Evolutionary conservation across 2,888 invertebrate genomes (phyloP), one percentile per base, ranked within the genome.

Genomic region (Busseola fusca): DNA sequence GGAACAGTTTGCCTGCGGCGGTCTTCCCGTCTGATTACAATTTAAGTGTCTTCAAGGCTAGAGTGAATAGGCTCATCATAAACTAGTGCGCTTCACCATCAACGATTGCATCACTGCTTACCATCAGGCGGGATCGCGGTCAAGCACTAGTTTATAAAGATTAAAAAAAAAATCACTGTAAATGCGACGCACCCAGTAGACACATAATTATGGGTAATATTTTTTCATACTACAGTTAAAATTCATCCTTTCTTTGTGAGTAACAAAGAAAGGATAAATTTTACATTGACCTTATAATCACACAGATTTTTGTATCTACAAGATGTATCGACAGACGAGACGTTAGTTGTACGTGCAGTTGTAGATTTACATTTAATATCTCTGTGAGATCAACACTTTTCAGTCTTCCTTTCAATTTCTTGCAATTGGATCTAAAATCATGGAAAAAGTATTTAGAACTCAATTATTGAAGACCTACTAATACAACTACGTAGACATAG

Each of bases 401-500:
- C 21, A 50, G 70, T 34, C n/a, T 59, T 69, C 40, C n/a, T 68
- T 48, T 27, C 2, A 42, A 42, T 59, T 57, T 40, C n/a, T 57
- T 30, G 45, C 18, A 40, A 58, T 48, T 68, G 6, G 12, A 40
- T 30, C 0, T 50, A 34, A 59, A 58, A 34, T 18, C 57, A 40
- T 50, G 10, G n/a, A 21, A 69, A 40, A 34, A n/a, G 18, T n/a
- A 40, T 70, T 57, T 45, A 27, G 45, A 69, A 69, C 18, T 27
- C n/a, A 57, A 69, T 70, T 16, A n/a, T 30, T 50, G 21, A 42
- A 69, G 56, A 58, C 48, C 27, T 45, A n/a, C 16, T n/a, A n/a
- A n/a, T n/a, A n/a, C n/a, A 45, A 67, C 21, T n/a, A 27, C 21
- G 30, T n/a, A 57, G 18, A 18, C 0, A 16, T 30, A 48, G 18